These are phyloP conservation scores for Euglossa dilemma DNA, from an alignment of 1,140 invertebrate genomes.

Conservation along the genomic window DNA sequence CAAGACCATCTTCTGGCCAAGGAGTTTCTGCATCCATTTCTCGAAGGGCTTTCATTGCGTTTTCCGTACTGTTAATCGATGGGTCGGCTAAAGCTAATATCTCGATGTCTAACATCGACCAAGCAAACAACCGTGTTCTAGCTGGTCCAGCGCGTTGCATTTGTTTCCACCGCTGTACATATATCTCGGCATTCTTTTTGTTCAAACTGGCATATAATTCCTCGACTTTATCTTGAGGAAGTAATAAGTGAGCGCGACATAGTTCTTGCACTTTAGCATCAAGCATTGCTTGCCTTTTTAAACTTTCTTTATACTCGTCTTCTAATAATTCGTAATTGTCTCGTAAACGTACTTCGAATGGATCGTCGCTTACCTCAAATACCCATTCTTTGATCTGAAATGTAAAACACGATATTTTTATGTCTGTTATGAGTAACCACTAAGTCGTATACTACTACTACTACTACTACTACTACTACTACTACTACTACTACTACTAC, in stretches of 20 bases:
- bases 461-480: background rate
- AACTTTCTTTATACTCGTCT: slow-evolving; percentile 97
- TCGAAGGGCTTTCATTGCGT: slow-evolving; percentile 88
- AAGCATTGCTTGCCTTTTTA: slow-evolving; percentile 94
- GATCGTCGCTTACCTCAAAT: slow-evolving; percentile 97
- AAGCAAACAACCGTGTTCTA: slow-evolving; percentile 90
- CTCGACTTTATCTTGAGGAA: slow-evolving; percentile 94
- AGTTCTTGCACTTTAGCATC: slow-evolving; percentile 93
- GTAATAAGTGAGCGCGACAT: slow-evolving; percentile 90
- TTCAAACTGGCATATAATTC: slow-evolving; percentile 93
- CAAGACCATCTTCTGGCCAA: slow-evolving; percentile 94
- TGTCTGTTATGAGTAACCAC: background rate
- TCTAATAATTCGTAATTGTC: slow-evolving; percentile 98
- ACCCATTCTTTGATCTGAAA: slow-evolving; percentile 90
- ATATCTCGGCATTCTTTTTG: slow-evolving; percentile 96
- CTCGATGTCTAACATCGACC: slow-evolving; percentile 90
- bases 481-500: background rate
- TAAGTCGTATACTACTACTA: background rate
- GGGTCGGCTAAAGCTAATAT: slow-evolving; percentile 94
- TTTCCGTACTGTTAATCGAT: slow-evolving; percentile 91
- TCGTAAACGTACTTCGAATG: slow-evolving; percentile 97
- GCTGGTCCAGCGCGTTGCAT: slow-evolving; percentile 88
- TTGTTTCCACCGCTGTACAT: slow-evolving; percentile 94
- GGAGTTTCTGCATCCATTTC: slow-evolving; percentile 93
- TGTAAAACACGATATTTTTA: slow-evolving; percentile 40